These are phyloP conservation scores for Agrochola circellaris DNA, from an alignment of 2,888 invertebrate genomes.

Conservation along the genomic window DNA sequence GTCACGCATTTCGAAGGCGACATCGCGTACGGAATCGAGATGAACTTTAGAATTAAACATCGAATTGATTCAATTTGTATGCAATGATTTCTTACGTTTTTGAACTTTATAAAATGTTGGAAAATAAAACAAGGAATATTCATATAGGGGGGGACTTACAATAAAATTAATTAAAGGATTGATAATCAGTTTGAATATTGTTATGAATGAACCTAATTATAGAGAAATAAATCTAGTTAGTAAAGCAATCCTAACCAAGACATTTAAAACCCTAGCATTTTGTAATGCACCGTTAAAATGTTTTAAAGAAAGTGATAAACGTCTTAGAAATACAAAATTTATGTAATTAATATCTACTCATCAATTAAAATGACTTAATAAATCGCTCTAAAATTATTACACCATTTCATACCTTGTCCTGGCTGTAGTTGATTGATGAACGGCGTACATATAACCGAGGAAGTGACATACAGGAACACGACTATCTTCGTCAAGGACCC, in stretches of 20 bases:
- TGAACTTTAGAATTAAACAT: conserved; percentile 66
- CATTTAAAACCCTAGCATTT: neutral
- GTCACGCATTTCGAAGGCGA: conserved; percentile 80
- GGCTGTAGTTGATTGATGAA: conserved; percentile 82
- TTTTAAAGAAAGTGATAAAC: neutral
- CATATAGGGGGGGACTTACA: neutral
- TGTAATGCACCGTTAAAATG: neutral
- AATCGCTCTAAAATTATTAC: conserved; percentile 25
- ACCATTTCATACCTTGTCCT: conserved; percentile 80
- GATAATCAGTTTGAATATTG: neutral
- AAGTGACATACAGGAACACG: conserved; percentile 76
- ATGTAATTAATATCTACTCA: neutral
- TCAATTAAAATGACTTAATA: neutral
- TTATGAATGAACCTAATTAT: neutral
- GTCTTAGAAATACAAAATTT: neutral
- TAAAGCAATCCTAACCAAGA: neutral
- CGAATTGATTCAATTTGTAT: conserved; percentile 53
- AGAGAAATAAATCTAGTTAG: neutral
- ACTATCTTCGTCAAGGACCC: conserved; percentile 79
- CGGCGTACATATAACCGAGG: conserved; percentile 77
- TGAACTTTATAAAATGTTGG: neutral
- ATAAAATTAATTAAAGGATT: neutral
- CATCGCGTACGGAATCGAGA: conserved; percentile 71
- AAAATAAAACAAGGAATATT: neutral
- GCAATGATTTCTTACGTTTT: conserved; percentile 45